Percentiles rank a stretch among this genome's conserved stretches.
Evolutionary conservation across 1,140 invertebrate species (phyloP).

Genomic region (Magallana angulata): DNA sequence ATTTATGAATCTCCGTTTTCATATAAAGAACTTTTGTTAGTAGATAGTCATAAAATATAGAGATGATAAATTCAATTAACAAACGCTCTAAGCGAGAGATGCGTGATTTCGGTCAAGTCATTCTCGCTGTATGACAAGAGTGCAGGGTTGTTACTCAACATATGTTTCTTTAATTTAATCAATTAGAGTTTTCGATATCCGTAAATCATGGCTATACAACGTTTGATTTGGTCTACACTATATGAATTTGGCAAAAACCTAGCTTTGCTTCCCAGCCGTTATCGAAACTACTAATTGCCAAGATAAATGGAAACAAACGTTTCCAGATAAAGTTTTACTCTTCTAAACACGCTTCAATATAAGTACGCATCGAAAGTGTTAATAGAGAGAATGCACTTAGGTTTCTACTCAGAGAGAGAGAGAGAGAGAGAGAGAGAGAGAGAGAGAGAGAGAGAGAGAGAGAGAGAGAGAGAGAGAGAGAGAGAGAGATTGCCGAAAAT

Average conservation of each 20-base stretch:
- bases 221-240: conserved; percentile 16
- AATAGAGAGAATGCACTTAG: no score
- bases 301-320: conserved; percentile 25
- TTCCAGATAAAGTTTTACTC: not conserved
- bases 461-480: no score
- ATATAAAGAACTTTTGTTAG: no score
- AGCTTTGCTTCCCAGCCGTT: not conserved
- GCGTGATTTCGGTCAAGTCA: conserved; percentile 14
- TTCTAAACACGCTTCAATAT: not conserved
- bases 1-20: no score
- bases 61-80: conserved; percentile 4
- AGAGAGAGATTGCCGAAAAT: no score
- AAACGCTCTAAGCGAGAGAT: not conserved
- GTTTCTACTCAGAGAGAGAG: no score
- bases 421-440: no score
- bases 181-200: not conserved
- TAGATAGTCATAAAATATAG: conserved; percentile 14
- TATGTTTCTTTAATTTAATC: conserved; percentile 26
- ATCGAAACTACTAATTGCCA: conserved; percentile 30
- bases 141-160: not conserved
- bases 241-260: conserved; percentile 29
- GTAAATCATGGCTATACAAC: not conserved
- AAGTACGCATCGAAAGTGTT: no score
- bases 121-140: conserved; percentile 1
- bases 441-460: no score